A percentile compares a stretch with the other conserved stretches of the same genome.
phyloP scores from a whole-genome alignment of 2,888 invertebrate genomes.

The Luperina nickerlii region DNA sequence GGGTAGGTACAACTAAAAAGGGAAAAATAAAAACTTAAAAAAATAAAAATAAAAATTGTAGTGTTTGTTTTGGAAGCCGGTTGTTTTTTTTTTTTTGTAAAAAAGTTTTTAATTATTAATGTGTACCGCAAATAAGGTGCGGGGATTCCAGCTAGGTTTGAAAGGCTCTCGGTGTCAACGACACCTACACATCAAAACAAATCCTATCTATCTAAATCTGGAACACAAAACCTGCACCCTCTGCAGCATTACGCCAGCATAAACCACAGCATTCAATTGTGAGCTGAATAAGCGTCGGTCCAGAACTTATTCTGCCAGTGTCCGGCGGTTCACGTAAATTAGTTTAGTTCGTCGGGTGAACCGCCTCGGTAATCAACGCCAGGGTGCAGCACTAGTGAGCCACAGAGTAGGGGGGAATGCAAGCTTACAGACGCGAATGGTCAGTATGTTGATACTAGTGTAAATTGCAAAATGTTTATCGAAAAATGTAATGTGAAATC shows the following conservation, averaged over 20 bases:
- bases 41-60: no score
- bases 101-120: neutral
- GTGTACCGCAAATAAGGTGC: neutral
- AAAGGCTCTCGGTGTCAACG: neutral
- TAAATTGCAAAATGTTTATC: neutral
- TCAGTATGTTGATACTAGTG: neutral
- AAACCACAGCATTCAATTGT: conserved; percentile 74
- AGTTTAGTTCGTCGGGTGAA: conserved; percentile 79
- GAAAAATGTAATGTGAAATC: no score
- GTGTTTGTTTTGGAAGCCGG: no score
- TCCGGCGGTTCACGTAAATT: conserved; percentile 79
- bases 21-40: no score
- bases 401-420: conserved; percentile 33
- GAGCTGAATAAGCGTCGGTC: conserved; percentile 71
- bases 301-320: conserved; percentile 71
- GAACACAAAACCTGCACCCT: conserved; percentile 43
- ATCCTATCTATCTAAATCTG: conserved; percentile 12
- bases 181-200: conserved; percentile 10
- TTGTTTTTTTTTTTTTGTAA: no score
- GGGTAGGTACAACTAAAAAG: no score
- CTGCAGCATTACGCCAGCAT: conserved; percentile 51
- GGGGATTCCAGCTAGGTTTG: neutral
- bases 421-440: conserved; percentile 13
- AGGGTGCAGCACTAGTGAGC: conserved; percentile 66
- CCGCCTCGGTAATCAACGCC: conserved; percentile 77